phyloP scores from a whole-genome alignment of 2,797 vertebrate genomes.

The Alfaro cultratus region DNA sequence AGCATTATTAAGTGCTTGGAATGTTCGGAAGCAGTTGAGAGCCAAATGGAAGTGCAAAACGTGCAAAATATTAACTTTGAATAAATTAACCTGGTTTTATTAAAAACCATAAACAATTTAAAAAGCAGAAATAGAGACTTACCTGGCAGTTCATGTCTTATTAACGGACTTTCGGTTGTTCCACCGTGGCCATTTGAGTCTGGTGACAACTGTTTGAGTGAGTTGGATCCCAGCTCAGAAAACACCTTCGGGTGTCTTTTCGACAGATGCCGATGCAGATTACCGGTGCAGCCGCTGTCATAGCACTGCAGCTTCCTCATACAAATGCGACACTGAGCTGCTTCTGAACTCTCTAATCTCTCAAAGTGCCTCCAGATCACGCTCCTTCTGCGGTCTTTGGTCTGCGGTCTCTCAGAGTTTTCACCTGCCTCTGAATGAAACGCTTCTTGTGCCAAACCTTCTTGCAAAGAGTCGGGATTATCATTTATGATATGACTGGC shows the following conservation, averaged over 20 bases:
- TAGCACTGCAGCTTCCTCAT: slow-evolving; percentile 68
- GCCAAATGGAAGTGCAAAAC: too few relatives aligned
- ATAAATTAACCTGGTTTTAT: too few relatives aligned
- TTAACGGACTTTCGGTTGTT: not conserved
- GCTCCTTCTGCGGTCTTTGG: slow-evolving; percentile 29
- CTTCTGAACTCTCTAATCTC: slow-evolving; percentile 58
- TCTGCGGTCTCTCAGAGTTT: slow-evolving; percentile 22
- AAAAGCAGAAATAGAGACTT: not conserved
- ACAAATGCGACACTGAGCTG: slow-evolving; percentile 74
- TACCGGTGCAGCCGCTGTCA: slow-evolving; percentile 23
- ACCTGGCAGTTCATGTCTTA: slow-evolving; percentile 55
- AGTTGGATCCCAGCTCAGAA: slow-evolving; percentile 39
- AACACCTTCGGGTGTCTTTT: slow-evolving; percentile 74
- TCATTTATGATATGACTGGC: slow-evolving; percentile 41
- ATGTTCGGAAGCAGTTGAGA: too few relatives aligned
- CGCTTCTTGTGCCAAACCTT: slow-evolving; percentile 9
- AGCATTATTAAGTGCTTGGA: too few relatives aligned
- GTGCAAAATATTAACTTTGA: too few relatives aligned
- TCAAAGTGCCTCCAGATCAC: slow-evolving; percentile 76
- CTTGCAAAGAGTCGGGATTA: slow-evolving; percentile 39
- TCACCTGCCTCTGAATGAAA: not conserved
- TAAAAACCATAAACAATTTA: too few relatives aligned
- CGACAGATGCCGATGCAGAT: slow-evolving; percentile 74
- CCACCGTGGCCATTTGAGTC: slow-evolving; percentile 12
- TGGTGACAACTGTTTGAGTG: slow-evolving; percentile 30